phyloP scores from a whole-genome alignment of 2,888 invertebrate species.

The Stramonita haemastoma region DNA sequence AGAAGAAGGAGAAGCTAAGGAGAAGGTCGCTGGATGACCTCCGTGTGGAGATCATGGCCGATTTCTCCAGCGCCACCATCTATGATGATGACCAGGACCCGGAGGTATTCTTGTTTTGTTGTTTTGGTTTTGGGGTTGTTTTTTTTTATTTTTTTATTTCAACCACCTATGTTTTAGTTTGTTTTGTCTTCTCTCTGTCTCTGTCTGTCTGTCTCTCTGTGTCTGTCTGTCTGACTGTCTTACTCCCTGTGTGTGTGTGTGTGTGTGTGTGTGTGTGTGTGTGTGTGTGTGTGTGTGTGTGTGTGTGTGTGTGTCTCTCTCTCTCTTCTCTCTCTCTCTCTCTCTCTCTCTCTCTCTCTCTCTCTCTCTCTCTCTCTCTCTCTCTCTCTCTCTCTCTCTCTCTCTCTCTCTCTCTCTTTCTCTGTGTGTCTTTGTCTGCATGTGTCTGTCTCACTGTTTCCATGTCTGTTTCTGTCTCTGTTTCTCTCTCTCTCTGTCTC shows the following conservation, averaged over 20 bases:
- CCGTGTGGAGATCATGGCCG: slow-evolving; percentile 46
- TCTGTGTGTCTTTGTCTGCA: background rate
- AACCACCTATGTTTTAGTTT: background rate
- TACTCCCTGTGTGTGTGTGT: too few relatives aligned
- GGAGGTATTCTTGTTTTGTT: slow-evolving; percentile 13
- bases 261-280: too few relatives aligned
- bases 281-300: too few relatives aligned
- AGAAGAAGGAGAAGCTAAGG: slow-evolving; percentile 33
- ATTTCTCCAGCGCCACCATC: slow-evolving; percentile 50
- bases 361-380: background rate
- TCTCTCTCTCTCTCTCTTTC: background rate
- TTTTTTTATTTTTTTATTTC: background rate
- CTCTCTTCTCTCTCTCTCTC: too few relatives aligned
- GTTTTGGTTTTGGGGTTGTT: background rate
- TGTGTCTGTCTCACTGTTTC: too few relatives aligned
- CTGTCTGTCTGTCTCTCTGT: too few relatives aligned
- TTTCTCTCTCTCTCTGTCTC: too few relatives aligned
- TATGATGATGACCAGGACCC: slow-evolving; percentile 49
- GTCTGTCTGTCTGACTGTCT: too few relatives aligned
- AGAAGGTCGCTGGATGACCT: slow-evolving; percentile 40
- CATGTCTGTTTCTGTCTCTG: too few relatives aligned
- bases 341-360: background rate
- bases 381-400: background rate
- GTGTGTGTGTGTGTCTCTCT: too few relatives aligned
- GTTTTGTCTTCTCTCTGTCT: too few relatives aligned